These are phyloP conservation scores for Drosophila eohydei DNA, from an alignment of 2,888 invertebrate species.

Conservation along the genomic window DNA sequence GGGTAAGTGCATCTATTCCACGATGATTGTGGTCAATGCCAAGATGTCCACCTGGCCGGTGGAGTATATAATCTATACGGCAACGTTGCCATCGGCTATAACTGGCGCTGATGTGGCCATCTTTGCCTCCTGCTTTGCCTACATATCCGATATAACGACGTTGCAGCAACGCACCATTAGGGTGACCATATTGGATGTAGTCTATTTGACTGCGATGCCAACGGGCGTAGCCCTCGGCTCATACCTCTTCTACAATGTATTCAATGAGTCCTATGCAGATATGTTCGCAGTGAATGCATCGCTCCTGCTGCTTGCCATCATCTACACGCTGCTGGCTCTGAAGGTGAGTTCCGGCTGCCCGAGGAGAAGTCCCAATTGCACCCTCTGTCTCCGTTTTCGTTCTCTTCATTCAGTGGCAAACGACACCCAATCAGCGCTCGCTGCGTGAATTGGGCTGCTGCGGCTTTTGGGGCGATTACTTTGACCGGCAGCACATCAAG, in stretches of 20 bases:
- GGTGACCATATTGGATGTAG: slow-evolving; percentile 92
- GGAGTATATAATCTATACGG: slow-evolving; percentile 90
- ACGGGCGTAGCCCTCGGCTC: slow-evolving; percentile 91
- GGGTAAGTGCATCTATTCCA: slow-evolving; percentile 91
- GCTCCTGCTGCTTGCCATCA: slow-evolving; percentile 87
- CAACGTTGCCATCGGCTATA: slow-evolving; percentile 90
- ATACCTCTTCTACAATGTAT: slow-evolving; percentile 87
- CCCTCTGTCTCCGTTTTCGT: neutral
- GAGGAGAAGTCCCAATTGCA: neutral
- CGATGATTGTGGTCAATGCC: slow-evolving; percentile 90
- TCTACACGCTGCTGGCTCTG: slow-evolving; percentile 88
- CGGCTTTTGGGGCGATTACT: slow-evolving; percentile 89
- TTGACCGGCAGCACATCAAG: slow-evolving; percentile 89
- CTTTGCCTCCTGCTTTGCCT: slow-evolving; percentile 92
- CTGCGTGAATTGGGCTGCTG: slow-evolving; percentile 87
- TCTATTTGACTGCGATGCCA: slow-evolving; percentile 93
- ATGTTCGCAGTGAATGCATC: slow-evolving; percentile 91
- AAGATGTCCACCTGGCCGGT: slow-evolving; percentile 89
- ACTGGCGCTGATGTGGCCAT: slow-evolving; percentile 93
- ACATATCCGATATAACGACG: slow-evolving; percentile 92
- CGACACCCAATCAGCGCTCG: slow-evolving; percentile 88
- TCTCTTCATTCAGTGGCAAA: slow-evolving; percentile 87
- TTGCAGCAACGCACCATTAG: slow-evolving; percentile 90
- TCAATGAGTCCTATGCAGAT: slow-evolving; percentile 88
- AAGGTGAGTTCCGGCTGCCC: slow-evolving; percentile 81